A percentile compares a stretch with the other conserved stretches of the same genome.
These are phyloP conservation scores for Megalurothrips usitatus DNA, from an alignment of 2,888 invertebrate species.

Conservation along the genomic window DNA sequence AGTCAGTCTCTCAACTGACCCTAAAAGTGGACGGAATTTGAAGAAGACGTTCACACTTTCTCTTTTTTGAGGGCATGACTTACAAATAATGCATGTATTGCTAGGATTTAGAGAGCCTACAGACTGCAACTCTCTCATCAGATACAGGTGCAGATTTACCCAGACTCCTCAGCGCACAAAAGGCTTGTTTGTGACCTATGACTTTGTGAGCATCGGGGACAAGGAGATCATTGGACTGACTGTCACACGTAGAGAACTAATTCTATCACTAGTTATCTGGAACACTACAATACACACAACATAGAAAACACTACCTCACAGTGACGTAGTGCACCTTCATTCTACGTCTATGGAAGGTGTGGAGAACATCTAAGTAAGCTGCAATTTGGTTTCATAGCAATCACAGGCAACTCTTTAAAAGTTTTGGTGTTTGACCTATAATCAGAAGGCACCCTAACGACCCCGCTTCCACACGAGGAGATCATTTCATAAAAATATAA, in stretches of 20 bases:
- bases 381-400: constrained; percentile 24
- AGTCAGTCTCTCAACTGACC: constrained; percentile 1
- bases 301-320: constrained; percentile 18
- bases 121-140: neutral
- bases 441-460: neutral
- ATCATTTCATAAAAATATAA: neutral
- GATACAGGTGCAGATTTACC: constrained; percentile 16
- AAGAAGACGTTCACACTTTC: neutral
- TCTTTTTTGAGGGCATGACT: neutral
- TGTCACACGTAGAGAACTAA: neutral
- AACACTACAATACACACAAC: constrained; percentile 22
- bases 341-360: constrained; percentile 6
- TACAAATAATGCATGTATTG: constrained; percentile 6
- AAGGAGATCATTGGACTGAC: constrained; percentile 22
- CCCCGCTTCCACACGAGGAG: neutral
- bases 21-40: constrained; percentile 11
- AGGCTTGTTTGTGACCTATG: neutral
- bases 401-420: constrained; percentile 16
- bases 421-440: constrained; percentile 7
- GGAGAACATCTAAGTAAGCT: constrained; percentile 15
- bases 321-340: constrained; percentile 8
- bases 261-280: neutral
- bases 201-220: constrained; percentile 19
- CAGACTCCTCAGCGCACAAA: constrained; percentile 19
- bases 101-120: constrained; percentile 2